Evolutionary conservation across 2,888 invertebrate species (phyloP), one percentile per base, ranked within the genome.

Genomic region (Capitulum mitella): DNA sequence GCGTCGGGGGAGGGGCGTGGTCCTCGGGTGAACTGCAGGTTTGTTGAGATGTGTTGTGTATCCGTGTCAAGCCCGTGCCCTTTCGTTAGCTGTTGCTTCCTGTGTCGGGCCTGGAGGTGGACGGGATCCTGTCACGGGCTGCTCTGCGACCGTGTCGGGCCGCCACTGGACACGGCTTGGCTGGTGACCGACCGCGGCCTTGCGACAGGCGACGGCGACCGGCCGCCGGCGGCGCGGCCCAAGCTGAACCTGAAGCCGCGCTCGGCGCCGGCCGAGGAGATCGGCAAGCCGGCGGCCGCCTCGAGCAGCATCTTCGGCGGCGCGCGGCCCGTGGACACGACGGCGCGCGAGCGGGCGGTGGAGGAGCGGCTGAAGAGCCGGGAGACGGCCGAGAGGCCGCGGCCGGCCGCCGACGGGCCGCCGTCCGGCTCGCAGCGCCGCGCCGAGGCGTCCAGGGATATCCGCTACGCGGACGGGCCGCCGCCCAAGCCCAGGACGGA

Each of bases 241-340:
- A 75, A 75, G 75, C 75, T 75, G 43, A 75, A 75, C 46, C 46
- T 75, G 75, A 75, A 75, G 46, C 75, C 75, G 29, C 75, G 75
- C 43, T 75, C 75, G 43, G 46, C 6, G 75, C 75, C 75, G 5
- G 74, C 43, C 37, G 75, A 29, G 12, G 46, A 43, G 26, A 43
- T 29, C 29, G 46, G 75, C 14, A n/a, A 75, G 32, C 29, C 75
- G 43, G 29, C 46, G 26, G 43, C 75, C n/a, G n/a, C n/a, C 29
- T 22, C 10, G 10, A 43, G 40, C 40, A 92, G 92, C 79, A 95
- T 97, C 82, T 97, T 87, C 84, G 87, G 87, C 29, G 85, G 84
- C 48, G 87, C 87, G 32, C 87, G 86, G 82, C 87, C 87, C 6
- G 87, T 87, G 12, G 86, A 87, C 82, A 87, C 87, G 0, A 84